Percentiles rank a stretch among this genome's conserved stretches.
Conservation (phyloP, 2,888 invertebrate genomes). For the Zootermopsis nevadensis region DNA sequence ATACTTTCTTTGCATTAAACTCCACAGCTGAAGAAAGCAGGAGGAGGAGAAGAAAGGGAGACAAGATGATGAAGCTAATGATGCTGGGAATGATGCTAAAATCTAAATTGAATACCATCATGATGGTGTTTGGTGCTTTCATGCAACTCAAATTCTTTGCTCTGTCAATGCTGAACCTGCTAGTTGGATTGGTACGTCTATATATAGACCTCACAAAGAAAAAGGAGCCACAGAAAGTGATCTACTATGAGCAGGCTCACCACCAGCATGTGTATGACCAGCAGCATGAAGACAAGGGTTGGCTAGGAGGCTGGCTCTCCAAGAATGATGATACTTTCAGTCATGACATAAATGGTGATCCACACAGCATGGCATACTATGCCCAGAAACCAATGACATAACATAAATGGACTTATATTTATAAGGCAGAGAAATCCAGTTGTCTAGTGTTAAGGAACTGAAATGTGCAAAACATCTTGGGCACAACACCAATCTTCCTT, state of each 20-base stretch:
- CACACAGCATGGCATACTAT: neutral
- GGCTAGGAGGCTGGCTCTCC: conserved; percentile 23
- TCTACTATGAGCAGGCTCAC: conserved; percentile 27
- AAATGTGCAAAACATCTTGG: too few species aligned
- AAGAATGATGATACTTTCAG: neutral
- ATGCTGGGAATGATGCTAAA: conserved; percentile 36
- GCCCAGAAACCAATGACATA: neutral
- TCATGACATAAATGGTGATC: neutral
- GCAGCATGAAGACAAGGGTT: conserved; percentile 27
- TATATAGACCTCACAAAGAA: conserved; percentile 18
- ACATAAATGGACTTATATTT: neutral
- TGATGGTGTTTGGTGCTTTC: neutral
- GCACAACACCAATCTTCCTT: too few species aligned
- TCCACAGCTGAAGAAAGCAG: neutral
- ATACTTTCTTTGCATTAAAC: too few species aligned
- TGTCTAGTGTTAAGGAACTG: too few species aligned
- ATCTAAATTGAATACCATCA: conserved; percentile 32
- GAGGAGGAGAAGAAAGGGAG: conserved; percentile 8
- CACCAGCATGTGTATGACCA: conserved; percentile 8
- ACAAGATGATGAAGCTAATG: conserved; percentile 38
- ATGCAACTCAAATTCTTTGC: conserved; percentile 38
- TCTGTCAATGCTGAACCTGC: conserved; percentile 11
- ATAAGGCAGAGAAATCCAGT: too few species aligned
- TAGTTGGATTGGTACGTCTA: conserved; percentile 24
- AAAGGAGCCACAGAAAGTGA: conserved; percentile 13